Evolutionary conservation across 2,797 vertebrate genomes (phyloP).

Genomic region (Paguma larvata): DNA sequence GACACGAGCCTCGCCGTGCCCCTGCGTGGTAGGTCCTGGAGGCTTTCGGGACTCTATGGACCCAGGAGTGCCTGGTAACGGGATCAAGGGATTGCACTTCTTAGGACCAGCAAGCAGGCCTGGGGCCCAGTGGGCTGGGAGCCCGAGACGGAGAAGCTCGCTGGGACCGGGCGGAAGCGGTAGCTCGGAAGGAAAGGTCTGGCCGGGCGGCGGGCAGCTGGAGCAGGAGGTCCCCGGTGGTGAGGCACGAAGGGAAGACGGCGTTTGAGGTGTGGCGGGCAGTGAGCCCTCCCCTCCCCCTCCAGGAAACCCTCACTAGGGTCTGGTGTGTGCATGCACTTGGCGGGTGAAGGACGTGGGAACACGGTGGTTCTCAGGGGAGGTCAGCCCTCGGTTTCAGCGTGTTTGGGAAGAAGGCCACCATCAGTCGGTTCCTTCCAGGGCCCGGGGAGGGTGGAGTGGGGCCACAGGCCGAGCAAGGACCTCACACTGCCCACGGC

Average conservation of each 20-base stretch:
- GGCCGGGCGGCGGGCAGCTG: no score
- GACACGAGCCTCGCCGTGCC: fast-evolving
- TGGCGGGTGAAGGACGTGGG: not conserved
- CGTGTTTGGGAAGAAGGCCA: fast-evolving
- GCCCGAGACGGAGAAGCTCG: not conserved
- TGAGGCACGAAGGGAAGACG: fast-evolving
- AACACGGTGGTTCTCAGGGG: fast-evolving
- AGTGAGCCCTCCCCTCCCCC: fast-evolving
- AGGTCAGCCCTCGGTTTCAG: not conserved
- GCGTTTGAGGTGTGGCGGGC: not conserved
- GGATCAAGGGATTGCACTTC: fast-evolving
- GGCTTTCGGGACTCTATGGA: fast-evolving
- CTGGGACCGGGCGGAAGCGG: fast-evolving
- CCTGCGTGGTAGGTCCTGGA: fast-evolving
- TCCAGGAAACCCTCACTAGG: fast-evolving
- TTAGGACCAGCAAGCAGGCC: not conserved
- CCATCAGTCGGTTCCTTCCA: fast-evolving
- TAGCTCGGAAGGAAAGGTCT: not conserved
- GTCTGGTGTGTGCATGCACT: fast-evolving
- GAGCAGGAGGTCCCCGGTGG: not conserved
- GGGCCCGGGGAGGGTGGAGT: fast-evolving
- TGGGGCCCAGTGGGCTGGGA: no score
- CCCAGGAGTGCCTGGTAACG: fast-evolving
- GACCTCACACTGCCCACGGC: fast-evolving
- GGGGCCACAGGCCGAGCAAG: fast-evolving